Evolutionary conservation across 2,797 vertebrate species (phyloP), one percentile per base, ranked within the genome.

Genomic region (Philypnodon macrostomus): DNA sequence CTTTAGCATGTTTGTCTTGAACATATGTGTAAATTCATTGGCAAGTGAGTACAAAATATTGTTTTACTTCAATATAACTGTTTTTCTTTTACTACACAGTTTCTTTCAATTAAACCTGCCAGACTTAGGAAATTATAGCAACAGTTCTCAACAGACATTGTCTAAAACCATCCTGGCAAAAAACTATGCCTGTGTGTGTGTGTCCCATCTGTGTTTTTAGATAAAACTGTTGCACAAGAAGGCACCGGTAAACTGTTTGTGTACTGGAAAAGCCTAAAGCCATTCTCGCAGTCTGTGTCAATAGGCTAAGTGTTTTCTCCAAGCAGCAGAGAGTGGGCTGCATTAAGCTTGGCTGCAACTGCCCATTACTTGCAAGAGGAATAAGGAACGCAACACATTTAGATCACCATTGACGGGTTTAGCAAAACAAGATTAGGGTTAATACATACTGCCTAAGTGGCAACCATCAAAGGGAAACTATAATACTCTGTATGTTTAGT

Each of bases 281-380:
- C 51, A 58, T 77, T 70, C 12, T 19, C 59, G 7, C 45, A 58
- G 70, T 75, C 63, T 67, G 73, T 75, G 75, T 77, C 79, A 78
- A 75, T 63, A 78, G 70, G 79, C 71, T 69, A 84, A 82, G 70
- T 80, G 69, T 75, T 80, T 38, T 67, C 67, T 72, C 48, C 52
- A 35, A 72, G 70, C 65, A 65, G 74, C 59, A 69, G 59, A 63
- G 72, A 63, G 75, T 65, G 75, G 70, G 74, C 39, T 47, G 70
- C 46, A 63, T 52, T 58, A 36, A 49, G 71, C 48, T 65, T 53
- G 62, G 66, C 64, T 74, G 53, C 64, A 70, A 58, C 66, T 66
- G 66, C 64, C 56, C 29, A 16, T 45, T 42, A 64, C 45, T 68
- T 62, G 60, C 50, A 72, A 37, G 57, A 3, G 15, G 58, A 64